A percentile compares a stretch with the other conserved stretches of the same genome.
These are phyloP conservation scores for Drosophila hydei DNA, from an alignment of 1,140 invertebrate species.

Conservation along the genomic window DNA sequence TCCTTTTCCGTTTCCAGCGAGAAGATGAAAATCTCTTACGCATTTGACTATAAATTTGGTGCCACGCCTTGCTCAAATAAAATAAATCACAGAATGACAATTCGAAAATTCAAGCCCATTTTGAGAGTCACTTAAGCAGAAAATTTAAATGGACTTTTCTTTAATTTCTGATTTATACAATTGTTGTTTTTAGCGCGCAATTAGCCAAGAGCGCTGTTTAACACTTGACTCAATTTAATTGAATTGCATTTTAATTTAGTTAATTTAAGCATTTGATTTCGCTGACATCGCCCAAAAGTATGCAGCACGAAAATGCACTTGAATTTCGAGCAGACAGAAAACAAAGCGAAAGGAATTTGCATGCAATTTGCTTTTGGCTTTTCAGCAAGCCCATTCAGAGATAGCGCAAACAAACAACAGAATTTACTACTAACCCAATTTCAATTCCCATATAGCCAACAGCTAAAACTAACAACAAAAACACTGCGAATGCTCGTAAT, in stretches of 20 bases:
- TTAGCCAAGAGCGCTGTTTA: too few species aligned
- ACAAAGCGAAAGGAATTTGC: constrained; percentile 7
- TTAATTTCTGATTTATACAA: too few species aligned
- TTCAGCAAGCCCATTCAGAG: constrained; percentile 14
- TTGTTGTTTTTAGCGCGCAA: too few species aligned
- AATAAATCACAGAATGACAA: background rate
- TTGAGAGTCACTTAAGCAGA: too few species aligned
- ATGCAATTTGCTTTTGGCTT: constrained; percentile 17
- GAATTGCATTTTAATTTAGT: constrained; percentile 2
- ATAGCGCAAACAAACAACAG: constrained; percentile 65
- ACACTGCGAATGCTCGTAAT: constrained; percentile 16
- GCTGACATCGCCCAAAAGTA: constrained; percentile 21
- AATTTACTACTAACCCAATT: constrained; percentile 76
- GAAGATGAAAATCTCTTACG: too few species aligned
- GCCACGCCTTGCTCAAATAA: background rate
- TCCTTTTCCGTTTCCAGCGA: too few species aligned
- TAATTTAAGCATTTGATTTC: constrained; percentile 9
- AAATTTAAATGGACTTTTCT: too few species aligned
- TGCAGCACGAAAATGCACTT: constrained; percentile 29
- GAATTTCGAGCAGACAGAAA: constrained; percentile 9
- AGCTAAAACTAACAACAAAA: constrained; percentile 41
- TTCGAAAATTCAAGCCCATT: too few species aligned
- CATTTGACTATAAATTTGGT: too few species aligned
- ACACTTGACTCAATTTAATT: background rate
- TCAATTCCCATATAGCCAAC: constrained; percentile 52